Conservation (phyloP, 2,113 vertebrate species). For the Smithornis capensis region DNA sequence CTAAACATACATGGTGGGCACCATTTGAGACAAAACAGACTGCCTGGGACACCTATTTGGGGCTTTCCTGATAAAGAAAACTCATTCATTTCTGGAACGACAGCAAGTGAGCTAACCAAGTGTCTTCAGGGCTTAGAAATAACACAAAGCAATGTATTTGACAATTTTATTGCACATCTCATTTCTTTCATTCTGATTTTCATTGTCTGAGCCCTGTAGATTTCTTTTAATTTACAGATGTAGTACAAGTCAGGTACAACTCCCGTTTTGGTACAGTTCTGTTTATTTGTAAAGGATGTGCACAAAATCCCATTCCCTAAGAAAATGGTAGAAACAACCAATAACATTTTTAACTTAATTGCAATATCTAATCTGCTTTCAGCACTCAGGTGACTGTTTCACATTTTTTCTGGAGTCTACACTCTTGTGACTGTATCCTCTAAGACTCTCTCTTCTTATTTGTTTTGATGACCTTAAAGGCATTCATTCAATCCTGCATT, state of each 20-base stretch:
- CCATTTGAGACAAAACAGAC: not conserved
- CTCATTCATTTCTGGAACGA: not conserved
- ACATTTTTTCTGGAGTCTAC: not conserved
- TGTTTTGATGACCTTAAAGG: not conserved
- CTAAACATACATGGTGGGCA: not conserved
- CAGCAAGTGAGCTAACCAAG: not conserved
- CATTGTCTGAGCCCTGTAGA: not conserved
- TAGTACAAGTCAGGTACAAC: not conserved
- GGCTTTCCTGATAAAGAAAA: not conserved
- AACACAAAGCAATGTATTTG: not conserved
- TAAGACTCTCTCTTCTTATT: not conserved
- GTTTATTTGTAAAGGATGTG: not conserved
- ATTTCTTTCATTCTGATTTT: not conserved
- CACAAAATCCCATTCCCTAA: not conserved
- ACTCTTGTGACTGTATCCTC: not conserved
- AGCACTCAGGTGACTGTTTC: not conserved
- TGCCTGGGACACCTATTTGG: not conserved
- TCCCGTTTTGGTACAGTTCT: not conserved
- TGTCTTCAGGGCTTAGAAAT: not conserved
- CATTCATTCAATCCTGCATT: accelerated
- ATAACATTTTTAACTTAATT: not conserved
- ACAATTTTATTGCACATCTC: not conserved
- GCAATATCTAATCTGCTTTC: not conserved
- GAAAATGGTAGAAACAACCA: not conserved
- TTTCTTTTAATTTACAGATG: not conserved